phyloP scores from a whole-genome alignment of 1,140 invertebrate species.

The Drosophila grimshawi region DNA sequence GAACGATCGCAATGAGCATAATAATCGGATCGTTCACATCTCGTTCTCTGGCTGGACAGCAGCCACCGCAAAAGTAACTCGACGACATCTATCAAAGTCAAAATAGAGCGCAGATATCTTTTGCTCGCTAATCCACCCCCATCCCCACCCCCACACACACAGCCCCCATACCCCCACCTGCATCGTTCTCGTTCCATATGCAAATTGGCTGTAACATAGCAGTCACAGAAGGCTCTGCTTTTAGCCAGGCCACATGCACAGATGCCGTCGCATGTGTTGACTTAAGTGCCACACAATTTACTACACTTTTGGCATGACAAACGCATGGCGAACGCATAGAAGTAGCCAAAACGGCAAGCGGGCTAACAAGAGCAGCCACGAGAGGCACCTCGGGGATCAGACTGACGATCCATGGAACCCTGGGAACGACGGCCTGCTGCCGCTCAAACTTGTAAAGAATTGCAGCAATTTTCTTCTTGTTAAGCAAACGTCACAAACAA shows the following conservation, averaged over 20 bases:
- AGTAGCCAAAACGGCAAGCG: slow-evolving; percentile 36
- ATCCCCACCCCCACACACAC: not conserved
- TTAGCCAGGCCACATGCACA: slow-evolving; percentile 26
- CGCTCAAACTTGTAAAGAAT: slow-evolving; percentile 79
- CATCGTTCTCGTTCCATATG: slow-evolving; percentile 12
- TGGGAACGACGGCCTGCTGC: slow-evolving; percentile 42
- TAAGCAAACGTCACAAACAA: slow-evolving; percentile 82
- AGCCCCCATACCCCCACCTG: not conserved
- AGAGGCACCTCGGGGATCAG: not conserved
- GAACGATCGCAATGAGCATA: slow-evolving; percentile 25
- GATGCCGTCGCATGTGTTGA: slow-evolving; percentile 65
- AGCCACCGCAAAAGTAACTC: slow-evolving; percentile 14
- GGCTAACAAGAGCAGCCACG: slow-evolving; percentile 43
- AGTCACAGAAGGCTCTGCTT: slow-evolving; percentile 1
- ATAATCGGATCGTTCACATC: slow-evolving; percentile 35
- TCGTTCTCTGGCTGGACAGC: slow-evolving; percentile 13
- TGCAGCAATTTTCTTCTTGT: slow-evolving; percentile 84
- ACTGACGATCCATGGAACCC: slow-evolving; percentile 7
- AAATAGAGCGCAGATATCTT: slow-evolving; percentile 67
- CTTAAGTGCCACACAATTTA: slow-evolving; percentile 83
- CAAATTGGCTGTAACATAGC: slow-evolving; percentile 43
- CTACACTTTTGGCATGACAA: slow-evolving; percentile 83
- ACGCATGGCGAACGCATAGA: slow-evolving; percentile 77
- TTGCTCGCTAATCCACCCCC: slow-evolving; percentile 37
- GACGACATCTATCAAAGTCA: slow-evolving; percentile 77